Percentiles rank a stretch among this genome's conserved stretches.
Evolutionary conservation across 2,888 invertebrate genomes (phyloP).

Genomic region (Lissonota sp.): DNA sequence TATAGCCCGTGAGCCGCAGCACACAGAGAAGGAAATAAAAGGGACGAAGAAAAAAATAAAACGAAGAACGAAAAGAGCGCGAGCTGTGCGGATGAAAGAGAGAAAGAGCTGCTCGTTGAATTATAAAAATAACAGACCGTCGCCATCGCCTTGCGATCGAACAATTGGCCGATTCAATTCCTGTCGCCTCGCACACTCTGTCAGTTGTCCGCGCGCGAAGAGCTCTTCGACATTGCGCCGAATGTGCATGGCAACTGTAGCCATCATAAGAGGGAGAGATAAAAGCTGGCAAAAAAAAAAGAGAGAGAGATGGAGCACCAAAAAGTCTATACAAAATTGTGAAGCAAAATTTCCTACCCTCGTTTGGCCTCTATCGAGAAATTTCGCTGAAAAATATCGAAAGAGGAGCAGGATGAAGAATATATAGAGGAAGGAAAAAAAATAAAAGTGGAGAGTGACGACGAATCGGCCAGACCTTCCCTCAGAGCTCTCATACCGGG

Average conservation of each 20-base stretch:
- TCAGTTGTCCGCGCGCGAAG: constrained; percentile 3
- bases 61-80: constrained; percentile 52
- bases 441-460: constrained; percentile 33
- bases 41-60: constrained; percentile 48
- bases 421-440: constrained; percentile 7
- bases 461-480: constrained; percentile 25
- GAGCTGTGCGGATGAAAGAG: constrained; percentile 1
- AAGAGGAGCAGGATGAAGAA: not conserved
- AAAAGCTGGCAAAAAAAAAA: constrained; percentile 27
- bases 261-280: constrained; percentile 6
- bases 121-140: constrained; percentile 82
- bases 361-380: constrained; percentile 55
- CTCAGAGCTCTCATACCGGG: constrained; percentile 40
- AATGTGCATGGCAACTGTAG: constrained; percentile 10
- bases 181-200: constrained; percentile 64
- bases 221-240: constrained; percentile 4
- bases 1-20: constrained; percentile 21
- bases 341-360: constrained; percentile 12
- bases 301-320: constrained; percentile 21
- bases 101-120: constrained; percentile 74
- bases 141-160: constrained; percentile 74
- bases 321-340: not conserved
- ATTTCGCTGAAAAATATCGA: constrained; percentile 37
- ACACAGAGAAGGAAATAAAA: constrained; percentile 58
- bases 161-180: constrained; percentile 80